These are phyloP conservation scores for Diloba caeruleocephala DNA, from an alignment of 2,888 invertebrate genomes.

Conservation along the genomic window DNA sequence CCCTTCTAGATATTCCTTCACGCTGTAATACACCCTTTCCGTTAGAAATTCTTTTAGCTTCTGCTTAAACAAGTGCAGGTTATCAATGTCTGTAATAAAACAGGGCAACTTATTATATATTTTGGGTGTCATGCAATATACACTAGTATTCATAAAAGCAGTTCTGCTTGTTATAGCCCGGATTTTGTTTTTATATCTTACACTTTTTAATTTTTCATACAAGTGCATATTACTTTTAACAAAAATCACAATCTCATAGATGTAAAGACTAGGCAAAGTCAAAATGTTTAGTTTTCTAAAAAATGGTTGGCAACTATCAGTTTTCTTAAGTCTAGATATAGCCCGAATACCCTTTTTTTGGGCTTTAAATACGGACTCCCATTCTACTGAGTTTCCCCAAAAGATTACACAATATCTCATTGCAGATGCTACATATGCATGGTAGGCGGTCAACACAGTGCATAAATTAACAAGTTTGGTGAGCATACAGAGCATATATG, in stretches of 20 bases:
- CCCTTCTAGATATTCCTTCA: conserved; percentile 1
- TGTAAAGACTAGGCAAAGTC: neutral
- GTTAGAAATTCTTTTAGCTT: neutral
- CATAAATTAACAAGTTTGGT: neutral
- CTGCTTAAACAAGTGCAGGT: neutral
- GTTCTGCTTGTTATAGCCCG: neutral
- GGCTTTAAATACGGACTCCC: neutral
- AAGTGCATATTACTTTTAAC: neutral
- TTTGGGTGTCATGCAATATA: neutral
- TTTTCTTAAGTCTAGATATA: neutral
- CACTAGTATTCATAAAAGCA: neutral
- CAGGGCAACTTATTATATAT: neutral
- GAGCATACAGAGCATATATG: neutral
- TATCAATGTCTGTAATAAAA: neutral
- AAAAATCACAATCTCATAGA: conserved; percentile 9
- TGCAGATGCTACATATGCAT: neutral
- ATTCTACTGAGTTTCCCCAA: conserved; percentile 32
- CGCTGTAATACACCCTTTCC: neutral
- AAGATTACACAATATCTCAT: conserved; percentile 17
- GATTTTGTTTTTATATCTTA: neutral
- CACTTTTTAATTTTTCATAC: no score
- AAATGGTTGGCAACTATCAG: neutral
- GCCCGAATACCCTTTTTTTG: neutral
- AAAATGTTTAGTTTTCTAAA: neutral
- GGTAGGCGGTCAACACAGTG: neutral